Evolutionary conservation across 2,113 vertebrate species (phyloP).

Genomic region (Motacilla tschutschensis): DNA sequence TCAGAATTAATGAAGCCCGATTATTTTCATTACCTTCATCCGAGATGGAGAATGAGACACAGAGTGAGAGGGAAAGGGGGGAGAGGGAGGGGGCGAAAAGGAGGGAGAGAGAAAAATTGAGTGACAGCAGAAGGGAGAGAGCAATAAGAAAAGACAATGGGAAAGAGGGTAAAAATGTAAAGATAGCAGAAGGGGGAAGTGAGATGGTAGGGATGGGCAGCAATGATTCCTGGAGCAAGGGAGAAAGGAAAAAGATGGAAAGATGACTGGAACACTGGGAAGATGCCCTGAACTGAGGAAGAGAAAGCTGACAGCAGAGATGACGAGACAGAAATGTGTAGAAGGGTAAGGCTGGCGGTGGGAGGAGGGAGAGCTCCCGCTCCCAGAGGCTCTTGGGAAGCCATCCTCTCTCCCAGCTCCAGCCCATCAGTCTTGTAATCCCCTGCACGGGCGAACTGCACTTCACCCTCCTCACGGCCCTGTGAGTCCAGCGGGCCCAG

Average conservation of each 20-base stretch:
- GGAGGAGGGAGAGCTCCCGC: background rate
- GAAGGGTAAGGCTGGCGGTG: background rate
- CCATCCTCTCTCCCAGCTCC: background rate
- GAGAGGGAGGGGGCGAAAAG: conserved; percentile 5
- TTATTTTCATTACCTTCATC: conserved; percentile 96
- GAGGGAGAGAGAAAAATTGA: conserved; percentile 53
- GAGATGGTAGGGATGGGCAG: background rate
- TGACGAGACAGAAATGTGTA: background rate
- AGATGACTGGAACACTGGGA: background rate
- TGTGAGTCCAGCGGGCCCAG: background rate
- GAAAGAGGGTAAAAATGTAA: conserved; percentile 2
- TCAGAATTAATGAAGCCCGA: conserved; percentile 96
- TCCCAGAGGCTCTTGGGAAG: conserved; percentile 6
- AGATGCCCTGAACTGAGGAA: background rate
- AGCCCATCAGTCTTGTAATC: conserved; percentile 42
- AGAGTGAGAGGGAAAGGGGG: conserved; percentile 57
- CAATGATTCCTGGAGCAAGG: background rate
- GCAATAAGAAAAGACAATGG: conserved; percentile 55
- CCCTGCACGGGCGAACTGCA: conserved; percentile 11
- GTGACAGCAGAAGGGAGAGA: conserved; percentile 66
- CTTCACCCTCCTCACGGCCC: conserved; percentile 25
- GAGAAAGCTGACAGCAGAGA: background rate
- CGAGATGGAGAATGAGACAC: conserved; percentile 86
- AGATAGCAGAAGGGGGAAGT: background rate
- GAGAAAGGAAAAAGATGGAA: background rate